Evolutionary conservation across 2,113 vertebrate species (phyloP).

Genomic region (Camelus dromedarius): DNA sequence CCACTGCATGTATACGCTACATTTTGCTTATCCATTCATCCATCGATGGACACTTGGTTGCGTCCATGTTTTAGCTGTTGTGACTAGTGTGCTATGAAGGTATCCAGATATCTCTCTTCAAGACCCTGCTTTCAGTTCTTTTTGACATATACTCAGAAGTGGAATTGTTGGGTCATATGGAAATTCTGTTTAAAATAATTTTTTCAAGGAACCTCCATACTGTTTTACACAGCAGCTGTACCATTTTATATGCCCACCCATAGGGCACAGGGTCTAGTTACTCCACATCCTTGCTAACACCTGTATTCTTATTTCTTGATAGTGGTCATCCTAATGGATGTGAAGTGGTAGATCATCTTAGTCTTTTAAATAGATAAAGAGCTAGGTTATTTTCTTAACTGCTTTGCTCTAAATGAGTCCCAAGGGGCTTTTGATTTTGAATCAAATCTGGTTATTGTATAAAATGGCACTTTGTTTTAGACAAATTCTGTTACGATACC

Average conservation of each 20-base stretch:
- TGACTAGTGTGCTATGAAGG: neutral
- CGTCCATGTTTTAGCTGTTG: neutral
- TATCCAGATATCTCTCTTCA: neutral
- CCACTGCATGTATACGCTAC: neutral
- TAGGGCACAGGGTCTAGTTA: neutral
- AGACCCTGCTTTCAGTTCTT: neutral
- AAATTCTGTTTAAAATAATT: neutral
- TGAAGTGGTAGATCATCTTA: neutral
- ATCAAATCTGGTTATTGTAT: neutral
- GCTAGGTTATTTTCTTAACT: neutral
- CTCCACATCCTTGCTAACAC: neutral
- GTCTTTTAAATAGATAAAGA: slow-evolving; percentile 18
- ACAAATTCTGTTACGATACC: too few relatives aligned
- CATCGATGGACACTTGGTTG: neutral
- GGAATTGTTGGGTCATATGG: neutral
- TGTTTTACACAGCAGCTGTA: neutral
- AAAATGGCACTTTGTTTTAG: neutral
- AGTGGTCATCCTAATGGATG: neutral
- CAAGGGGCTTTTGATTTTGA: neutral
- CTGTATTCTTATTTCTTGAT: neutral
- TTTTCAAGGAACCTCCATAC: neutral
- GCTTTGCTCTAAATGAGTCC: neutral
- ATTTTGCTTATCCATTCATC: neutral
- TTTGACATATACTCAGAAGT: neutral
- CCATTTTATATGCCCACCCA: neutral